Evolutionary conservation across 2,888 invertebrate species (phyloP), one percentile per base, ranked within the genome.

Genomic region (Morpho deidamia): DNA sequence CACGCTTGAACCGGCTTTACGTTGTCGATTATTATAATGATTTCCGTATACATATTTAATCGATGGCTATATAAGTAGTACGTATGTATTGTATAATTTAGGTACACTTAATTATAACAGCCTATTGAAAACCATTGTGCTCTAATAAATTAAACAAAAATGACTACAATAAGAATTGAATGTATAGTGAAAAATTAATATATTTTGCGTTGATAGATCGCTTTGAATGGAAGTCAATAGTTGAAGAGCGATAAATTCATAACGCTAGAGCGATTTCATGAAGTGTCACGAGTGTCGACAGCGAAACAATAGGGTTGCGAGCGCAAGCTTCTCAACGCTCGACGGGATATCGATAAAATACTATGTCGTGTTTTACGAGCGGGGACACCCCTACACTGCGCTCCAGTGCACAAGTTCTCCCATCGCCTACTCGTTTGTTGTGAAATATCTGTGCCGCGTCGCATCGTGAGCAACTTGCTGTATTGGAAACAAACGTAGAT

Each of bases 1-100:
- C 78, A 86, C 83, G 86, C 82, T 74, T 74, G 74, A 72, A 78
- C 79, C 80, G 80, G 81, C 82, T 85, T 83, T 81, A 81, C 83
- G 83, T 78, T 79, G 78, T 68, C 71, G 78, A 82, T 83, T 83
- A 84, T 75, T 74, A 79, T 77, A 78, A 78, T 78, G 76, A 79
- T 85, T 81, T 80, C 78, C 79, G 79, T 77, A 71, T 78, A 79
- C 72, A 74, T 72, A 75, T 70, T 70, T 72, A 63, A 64, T 66
- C 63, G 66, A 4, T n/a, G 42, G 8, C 49, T 14, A 11, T 49
- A 49, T 49, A 42, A 42, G 49, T 41, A 14, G 35, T 35, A 12
- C 23, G 23, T 23, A 23, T 23, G 23, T 23, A 23, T 23, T 37
- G 49, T 49, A 49, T 42, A n/a, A n/a, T n/a, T n/a, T n/a, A n/a